phyloP scores from a whole-genome alignment of 2,888 invertebrate species.

The Epinotia brunnichana region DNA sequence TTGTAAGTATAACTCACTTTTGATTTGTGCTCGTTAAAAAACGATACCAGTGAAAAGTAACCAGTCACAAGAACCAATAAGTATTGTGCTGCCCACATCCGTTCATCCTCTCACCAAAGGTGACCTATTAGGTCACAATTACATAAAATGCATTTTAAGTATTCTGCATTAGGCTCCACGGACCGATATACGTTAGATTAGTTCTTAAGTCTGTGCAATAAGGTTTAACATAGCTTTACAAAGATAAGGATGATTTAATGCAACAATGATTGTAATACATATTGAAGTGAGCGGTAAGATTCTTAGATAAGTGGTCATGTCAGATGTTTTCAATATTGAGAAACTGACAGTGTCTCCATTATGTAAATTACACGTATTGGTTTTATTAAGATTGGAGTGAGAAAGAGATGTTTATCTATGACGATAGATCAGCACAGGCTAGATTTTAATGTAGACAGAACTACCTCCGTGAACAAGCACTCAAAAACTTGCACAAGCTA shows the following conservation, averaged over 20 bases:
- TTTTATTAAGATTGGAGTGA: not conserved
- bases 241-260: not conserved
- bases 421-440: not conserved
- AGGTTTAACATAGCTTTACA: not conserved
- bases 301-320: conserved; percentile 23
- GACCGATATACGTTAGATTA: not conserved
- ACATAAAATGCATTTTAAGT: conserved; percentile 49
- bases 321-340: conserved; percentile 28
- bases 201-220: not conserved
- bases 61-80: conserved; percentile 13
- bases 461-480: too few relatives aligned
- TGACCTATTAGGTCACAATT: conserved; percentile 56
- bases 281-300: conserved; percentile 10
- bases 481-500: too few relatives aligned
- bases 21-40: not conserved
- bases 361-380: conserved; percentile 2
- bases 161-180: conserved; percentile 7
- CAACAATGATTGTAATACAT: conserved; percentile 15
- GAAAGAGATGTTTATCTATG: not conserved
- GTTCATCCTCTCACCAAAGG: conserved; percentile 26
- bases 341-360: conserved; percentile 15
- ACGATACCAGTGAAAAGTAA: conserved; percentile 6
- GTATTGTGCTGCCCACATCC: conserved; percentile 32
- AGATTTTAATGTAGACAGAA: too few relatives aligned
- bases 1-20: too few relatives aligned